Base-by-base conservation (phyloP, 1,140 invertebrate genomes). In the Nasonia vitripennis region DNA sequence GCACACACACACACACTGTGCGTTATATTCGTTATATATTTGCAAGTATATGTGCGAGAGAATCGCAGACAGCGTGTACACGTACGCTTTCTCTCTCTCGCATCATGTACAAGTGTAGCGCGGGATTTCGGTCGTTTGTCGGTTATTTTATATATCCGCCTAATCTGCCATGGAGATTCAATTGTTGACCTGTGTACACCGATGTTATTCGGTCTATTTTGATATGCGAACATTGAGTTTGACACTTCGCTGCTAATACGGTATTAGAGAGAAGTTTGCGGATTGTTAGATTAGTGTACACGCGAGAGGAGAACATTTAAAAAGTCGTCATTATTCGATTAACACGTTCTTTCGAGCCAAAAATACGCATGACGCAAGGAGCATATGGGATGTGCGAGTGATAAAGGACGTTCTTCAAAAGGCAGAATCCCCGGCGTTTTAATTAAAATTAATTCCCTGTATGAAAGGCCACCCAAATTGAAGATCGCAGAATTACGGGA, bases 381-480 rank as follows among this genome's bases (percentile, higher is more conserved):
- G 11, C 70, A 31, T 20, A 6, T 37, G 71, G 17, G 14, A 20
- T 41, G 70, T 9, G 45, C 20, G 67, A 55, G 34, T 31, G 48
- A 62, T 78, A 78, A 45, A 51, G 27, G 67, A 11, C n/a, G 31
- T 55, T 55, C 34, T 70, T 55, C 34, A 55, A 37, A 37, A 37
- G 5, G n/a, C 12, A 48, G 14, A 31, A 74, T 48, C 48, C 12
- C 10, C 17, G 84, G 55, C 48, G 55, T 85, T 85, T 23, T 70
- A 70, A 85, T 85, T 85, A 78, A 77, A 85, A 85, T 85, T 81
- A 81, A 85, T 81, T 78, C 71, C 45, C 11, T 41, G 37, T 48
- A 20, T 55, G 17, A 70, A 68, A 55, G 84, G 20, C 79, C 84
- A 77, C 73, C 78, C 51, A 78, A 81, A 85, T 62, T 71, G 45